Base-by-base conservation (phyloP, 2,888 invertebrate species). In the Tetragonula carbonaria region DNA sequence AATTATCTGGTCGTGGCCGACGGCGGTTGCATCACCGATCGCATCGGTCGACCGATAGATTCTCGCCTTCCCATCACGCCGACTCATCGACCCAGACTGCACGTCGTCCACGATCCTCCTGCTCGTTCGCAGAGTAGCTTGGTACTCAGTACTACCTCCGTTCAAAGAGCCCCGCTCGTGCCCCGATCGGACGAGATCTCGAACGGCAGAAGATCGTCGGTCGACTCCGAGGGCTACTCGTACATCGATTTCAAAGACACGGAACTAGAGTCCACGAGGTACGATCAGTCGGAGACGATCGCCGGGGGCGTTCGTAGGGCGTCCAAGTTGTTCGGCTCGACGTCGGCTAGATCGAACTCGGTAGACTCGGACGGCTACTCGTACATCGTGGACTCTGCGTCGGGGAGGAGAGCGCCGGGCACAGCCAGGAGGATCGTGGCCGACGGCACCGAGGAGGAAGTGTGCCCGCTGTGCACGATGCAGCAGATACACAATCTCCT, bases 391-490 rank as follows among this genome's bases (percentile, higher is more conserved):
- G 92, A 91, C 68, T 78, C 89, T 28, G 85, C 86, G 23, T 78
- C 72, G 68, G 33, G 33, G 33, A 90, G 88, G 71, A 87, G 79
- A 79, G 87, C 86, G 28, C 91, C 92, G 65, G 92, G 92, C 59
- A 80, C 89, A 6, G 91, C 92, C 8, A 89, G 90, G 74, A 89
- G 91, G 68, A 84, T 92, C 84, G 77, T 87, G 57, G 74, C 83
- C 80, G 92, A 92, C 67, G 91, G 85, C 38, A 91, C 91, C 72
- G 91, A 92, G 80, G 93, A 94, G 81, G 92, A 93, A 83, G 90
- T 94, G 63, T 94, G 94, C 87, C 94, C 94, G 16, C 89, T 94
- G 8, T 93, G 94, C 86, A 92, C 93, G 11, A 93, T 94, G 87
- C 93, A 93, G 80, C 93, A 93, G 89, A 94, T 94, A 82, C 93